Evolutionary conservation across 1,140 invertebrate genomes (phyloP), one percentile per base, ranked within the genome.

Genomic region (Temnothorax longispinosus): DNA sequence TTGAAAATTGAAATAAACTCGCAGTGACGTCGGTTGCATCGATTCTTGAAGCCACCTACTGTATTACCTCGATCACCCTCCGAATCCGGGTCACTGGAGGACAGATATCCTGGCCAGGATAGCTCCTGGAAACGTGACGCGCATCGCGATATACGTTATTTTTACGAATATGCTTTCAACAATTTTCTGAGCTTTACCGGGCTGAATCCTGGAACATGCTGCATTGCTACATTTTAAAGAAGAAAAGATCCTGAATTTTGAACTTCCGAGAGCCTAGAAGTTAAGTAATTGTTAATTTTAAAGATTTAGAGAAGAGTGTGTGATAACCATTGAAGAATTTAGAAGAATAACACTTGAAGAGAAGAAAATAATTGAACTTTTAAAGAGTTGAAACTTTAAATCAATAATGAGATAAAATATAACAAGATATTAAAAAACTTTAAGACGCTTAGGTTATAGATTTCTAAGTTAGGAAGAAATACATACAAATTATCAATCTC

Each of bases 1-100:
- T 93, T 91, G 91, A 92, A 91, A 93, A 93, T 93, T 93, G 89
- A 93, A 93, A 93, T 93, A 91, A 90, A 91, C 87, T 87, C 85
- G 38, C 52, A 60, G 80, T 84, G 69, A 84, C 80, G 69, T 84
- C n/a, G 69, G 80, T 84, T 75, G 80, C 80, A 84, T 84, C 69
- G 80, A 84, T 84, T 75, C 69, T 47, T 54, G 56, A 60, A 50
- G 41, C 54, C 18, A 27, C 18, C 80, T 15, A 15, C 80, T 60
- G 54, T 75, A 27, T 27, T 27, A 75, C 13, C 69, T 41, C 69
- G 80, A 84, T 84, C 80, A 44, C 44, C 15, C 27, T 27, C 27
- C 69, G 69, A 84, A 84, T 84, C 80, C 80, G 69, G 80, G 80
- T 84, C 80, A 84, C 54, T 27, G 69, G 69, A 84, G 69, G 69